Percentiles rank a stretch among this genome's conserved stretches.
Evolutionary conservation across 53 echinoderm and acorn worm species (phyloP).

Genomic region (Paelopatides confundens): DNA sequence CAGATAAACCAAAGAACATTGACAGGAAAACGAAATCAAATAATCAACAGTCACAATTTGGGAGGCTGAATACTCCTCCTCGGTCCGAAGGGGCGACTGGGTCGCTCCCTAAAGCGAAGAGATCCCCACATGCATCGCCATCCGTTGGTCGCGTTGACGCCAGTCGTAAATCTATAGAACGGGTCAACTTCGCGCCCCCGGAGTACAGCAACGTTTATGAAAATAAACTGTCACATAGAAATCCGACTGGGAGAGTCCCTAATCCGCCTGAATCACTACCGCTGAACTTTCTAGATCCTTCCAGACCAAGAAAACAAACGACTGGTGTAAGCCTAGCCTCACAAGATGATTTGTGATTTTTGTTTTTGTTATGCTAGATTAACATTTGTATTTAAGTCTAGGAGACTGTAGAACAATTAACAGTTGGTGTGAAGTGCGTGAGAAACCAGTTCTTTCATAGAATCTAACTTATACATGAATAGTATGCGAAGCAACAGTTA

Average conservation of each 20-base stretch:
- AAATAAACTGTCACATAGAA: background rate
- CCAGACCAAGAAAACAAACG: slow-evolving; percentile 9
- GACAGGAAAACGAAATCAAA: slow-evolving; percentile 6
- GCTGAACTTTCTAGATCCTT: slow-evolving; percentile 40
- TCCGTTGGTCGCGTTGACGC: background rate
- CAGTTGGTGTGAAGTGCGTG: slow-evolving; percentile 37
- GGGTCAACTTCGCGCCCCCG: slow-evolving; percentile 17
- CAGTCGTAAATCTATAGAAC: slow-evolving; percentile 4
- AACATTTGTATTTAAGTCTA: background rate
- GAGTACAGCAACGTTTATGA: slow-evolving; percentile 4
- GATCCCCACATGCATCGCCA: background rate
- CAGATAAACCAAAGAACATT: slow-evolving; percentile 32
- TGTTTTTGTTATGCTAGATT: background rate
- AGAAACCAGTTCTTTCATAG: slow-evolving; percentile 40
- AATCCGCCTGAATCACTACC: slow-evolving; percentile 20
- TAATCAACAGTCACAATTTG: background rate
- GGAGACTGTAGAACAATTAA: background rate
- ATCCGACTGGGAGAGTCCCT: background rate
- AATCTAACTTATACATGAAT: background rate
- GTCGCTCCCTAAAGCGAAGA: background rate
- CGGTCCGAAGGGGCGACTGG: background rate
- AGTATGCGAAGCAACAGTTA: no score
- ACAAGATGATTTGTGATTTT: slow-evolving; percentile 24
- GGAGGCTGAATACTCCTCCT: background rate
- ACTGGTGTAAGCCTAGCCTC: slow-evolving; percentile 27